Evolutionary conservation across 2,888 invertebrate genomes (phyloP), one percentile per base, ranked within the genome.

Genomic region (Drosophila siamana): DNA sequence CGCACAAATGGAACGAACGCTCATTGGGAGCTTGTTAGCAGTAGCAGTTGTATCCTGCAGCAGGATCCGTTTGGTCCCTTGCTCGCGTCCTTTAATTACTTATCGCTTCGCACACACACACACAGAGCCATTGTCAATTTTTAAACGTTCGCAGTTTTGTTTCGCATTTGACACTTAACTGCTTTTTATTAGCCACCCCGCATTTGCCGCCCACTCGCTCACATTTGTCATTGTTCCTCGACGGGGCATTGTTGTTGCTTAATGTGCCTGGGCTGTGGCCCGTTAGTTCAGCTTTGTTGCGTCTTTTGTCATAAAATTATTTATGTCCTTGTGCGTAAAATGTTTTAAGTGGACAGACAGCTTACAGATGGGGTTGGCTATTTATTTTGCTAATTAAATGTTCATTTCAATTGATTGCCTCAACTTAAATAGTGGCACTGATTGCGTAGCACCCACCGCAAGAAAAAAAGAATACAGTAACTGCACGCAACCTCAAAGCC

Each of bases 271-370:
- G 26, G n/a, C 33, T 33, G 33, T 72, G 65, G 44, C 9, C 41
- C 56, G 47, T 70, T 48, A 50, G 69, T 76, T 81, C 57, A 61
- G 75, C 74, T 70, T 56, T 61, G 82, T 65, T 74, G 66, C 33
- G 24, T 74, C 55, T 16, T 43, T 16, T 43, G 65, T 72, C 73
- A 73, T 88, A 89, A 88, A 85, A 80, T 72, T 75, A 84, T 84
- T 85, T 78, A 78, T 87, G 74, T 65, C 26, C 41, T 43, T 43
- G 13, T 43, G 68, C 71, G 64, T 61, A 76, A 68, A 80, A 76
- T 68, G 71, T 54, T 75, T 78, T 73, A 69, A 79, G 69, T 1
- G 16, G 11, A 41, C 9, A 41, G 19, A 9, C n/a, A 19, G 13
- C 19, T 19, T 19, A 41, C 13, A 30, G 13, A 22, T 19, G 11